Base-by-base conservation (phyloP, 2,797 vertebrate genomes). In the Aratinga solstitialis region DNA sequence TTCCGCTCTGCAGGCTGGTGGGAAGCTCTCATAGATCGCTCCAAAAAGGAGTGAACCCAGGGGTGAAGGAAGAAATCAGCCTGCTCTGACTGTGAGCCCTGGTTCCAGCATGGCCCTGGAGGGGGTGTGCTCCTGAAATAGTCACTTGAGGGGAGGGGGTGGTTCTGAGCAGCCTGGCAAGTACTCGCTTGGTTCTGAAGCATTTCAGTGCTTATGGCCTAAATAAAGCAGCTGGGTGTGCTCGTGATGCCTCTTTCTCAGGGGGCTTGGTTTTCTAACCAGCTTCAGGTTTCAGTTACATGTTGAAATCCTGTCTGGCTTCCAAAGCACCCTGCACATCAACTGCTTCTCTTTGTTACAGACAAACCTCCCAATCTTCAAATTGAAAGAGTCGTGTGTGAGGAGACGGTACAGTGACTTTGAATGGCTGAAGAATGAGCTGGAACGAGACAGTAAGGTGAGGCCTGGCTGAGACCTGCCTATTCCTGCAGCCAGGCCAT, bases 391-490 rank as follows among this genome's bases (percentile, higher is more conserved):
- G 78, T 99, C 99, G 0, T 99, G 98, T 79, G 99, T 99, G 94
- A 98, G 99, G 91, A 98, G 99, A 98, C 98, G 99, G 98, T 99
- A 99, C 98, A 99, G 99, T 12, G 99, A 99, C 97, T 99, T 99
- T 93, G 99, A 99, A 89, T 99, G 99, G 99, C 97, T 99, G 97
- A 99, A 99, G 98, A 99, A 99, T 96, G 99, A 99, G 97, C 97
- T 99, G 98, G 99, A 99, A 96, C 98, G 99, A 97, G 99, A 99
- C 98, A 99, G 99, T 97, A 99, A 99, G 99, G 99, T 99, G 97
- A 98, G 98, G 56, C 32, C 34, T 67, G 29, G 27, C 47, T 74
- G 36, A 61, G 23, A 78, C 21, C 45, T 45, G 42, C 40, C 30
- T 61, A 0, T 81, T 86, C 18, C 45, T 94, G 65, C 77, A 81